Evolutionary conservation across 2,113 vertebrate genomes (phyloP), one percentile per base, ranked within the genome.

Genomic region (Cricetomys ansorgei): DNA sequence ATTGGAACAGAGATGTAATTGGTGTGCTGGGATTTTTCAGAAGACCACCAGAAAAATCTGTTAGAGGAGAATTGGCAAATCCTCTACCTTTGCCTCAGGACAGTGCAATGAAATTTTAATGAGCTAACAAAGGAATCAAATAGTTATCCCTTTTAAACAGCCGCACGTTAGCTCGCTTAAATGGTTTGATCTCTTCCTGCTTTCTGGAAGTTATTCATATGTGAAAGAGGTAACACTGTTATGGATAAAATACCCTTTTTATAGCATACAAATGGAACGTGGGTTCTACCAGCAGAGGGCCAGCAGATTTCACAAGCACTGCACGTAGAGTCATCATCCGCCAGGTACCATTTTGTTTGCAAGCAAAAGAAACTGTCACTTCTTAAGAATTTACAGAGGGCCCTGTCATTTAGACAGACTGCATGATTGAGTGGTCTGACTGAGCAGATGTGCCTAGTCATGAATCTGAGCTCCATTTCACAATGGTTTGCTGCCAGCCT

Each of bases 121-220:
- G 7, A 65, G 79, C 34, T 50, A 34, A 40, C 16, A n/a, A 64
- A 80, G 91, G 75, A 45, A 25, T 12, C 50, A 88, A 65, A 72
- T 65, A 13, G 89, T 1, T 50, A 5, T 81, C 72, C 53, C 37
- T 23, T 97, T 64, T 59, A 92, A 92, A 62, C 45, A 45, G 59
- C 69, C 84, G 64, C 65, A 89, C 73, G 40, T n/a, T 94, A 88
- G 59, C 34, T 88, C 76, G 5, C 91, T 93, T 93, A 79, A 72
- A 72, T 59, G 50, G 10, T 57, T 87, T 85, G 57, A 83, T 69
- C 72, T 76, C 81, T 72, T 53, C 83, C 53, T 83, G 37, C 81
- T 98, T 96, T 95, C 73, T 57, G 93, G 89, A 88, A 97, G 80
- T 88, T 73, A 53, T n/a, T 97, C 75, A 12, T 45, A 34, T 43